phyloP scores from a whole-genome alignment of 1,140 invertebrate genomes.

The Asbolus verrucosus region DNA sequence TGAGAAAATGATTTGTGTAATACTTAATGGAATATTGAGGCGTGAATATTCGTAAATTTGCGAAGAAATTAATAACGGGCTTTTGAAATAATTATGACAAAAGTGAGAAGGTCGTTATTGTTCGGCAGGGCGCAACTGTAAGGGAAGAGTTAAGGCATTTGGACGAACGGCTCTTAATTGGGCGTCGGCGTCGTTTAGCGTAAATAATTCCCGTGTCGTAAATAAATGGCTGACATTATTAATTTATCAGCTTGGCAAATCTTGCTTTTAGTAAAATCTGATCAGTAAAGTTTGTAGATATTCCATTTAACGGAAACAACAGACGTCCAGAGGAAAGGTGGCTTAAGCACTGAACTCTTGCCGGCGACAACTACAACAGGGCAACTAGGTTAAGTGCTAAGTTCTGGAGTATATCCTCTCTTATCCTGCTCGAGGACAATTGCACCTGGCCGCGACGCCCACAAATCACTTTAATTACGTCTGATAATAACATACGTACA shows the following conservation, averaged over 20 bases:
- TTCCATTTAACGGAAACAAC: slow-evolving; percentile 44
- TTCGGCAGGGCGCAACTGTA: slow-evolving; percentile 18
- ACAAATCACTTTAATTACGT: slow-evolving; percentile 56
- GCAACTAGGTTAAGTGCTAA: slow-evolving; percentile 42
- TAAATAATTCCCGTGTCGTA: slow-evolving; percentile 39
- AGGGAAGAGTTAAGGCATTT: slow-evolving; percentile 27
- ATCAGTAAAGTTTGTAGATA: slow-evolving; percentile 51
- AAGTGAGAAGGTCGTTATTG: slow-evolving; percentile 17
- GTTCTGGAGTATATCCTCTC: slow-evolving; percentile 47
- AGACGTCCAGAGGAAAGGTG: slow-evolving; percentile 23
- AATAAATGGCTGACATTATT: slow-evolving; percentile 47
- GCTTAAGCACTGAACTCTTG: slow-evolving; percentile 6
- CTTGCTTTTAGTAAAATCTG: slow-evolving; percentile 48
- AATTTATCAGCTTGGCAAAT: slow-evolving; percentile 50
- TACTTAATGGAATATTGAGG: background rate
- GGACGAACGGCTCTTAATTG: slow-evolving; percentile 20
- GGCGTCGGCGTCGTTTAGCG: slow-evolving; percentile 34
- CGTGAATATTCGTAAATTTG: slow-evolving; percentile 29
- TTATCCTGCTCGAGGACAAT: slow-evolving; percentile 54
- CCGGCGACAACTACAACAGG: slow-evolving; percentile 21
- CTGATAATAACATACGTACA: slow-evolving; percentile 51
- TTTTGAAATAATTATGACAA: slow-evolving; percentile 28
- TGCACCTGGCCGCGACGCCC: slow-evolving; percentile 51
- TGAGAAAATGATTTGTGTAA: too few species aligned
- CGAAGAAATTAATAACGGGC: slow-evolving; percentile 12